Conservation (phyloP, 2,888 invertebrate genomes). For the Serrognathus titanus region DNA sequence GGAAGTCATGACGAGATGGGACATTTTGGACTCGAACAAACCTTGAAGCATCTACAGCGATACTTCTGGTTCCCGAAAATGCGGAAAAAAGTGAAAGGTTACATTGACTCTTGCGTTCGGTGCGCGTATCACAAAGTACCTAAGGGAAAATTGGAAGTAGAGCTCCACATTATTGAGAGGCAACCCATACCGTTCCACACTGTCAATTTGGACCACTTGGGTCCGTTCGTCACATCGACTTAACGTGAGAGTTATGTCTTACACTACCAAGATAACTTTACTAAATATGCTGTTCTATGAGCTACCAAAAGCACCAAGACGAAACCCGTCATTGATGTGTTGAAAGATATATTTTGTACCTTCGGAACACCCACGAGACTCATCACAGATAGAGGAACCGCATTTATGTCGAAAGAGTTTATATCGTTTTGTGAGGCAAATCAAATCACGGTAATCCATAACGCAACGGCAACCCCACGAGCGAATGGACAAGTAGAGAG, state of each 20-base stretch:
- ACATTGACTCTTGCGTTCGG: neutral
- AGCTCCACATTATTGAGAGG: neutral
- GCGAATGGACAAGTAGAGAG: slow-evolving; percentile 41
- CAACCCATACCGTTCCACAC: neutral
- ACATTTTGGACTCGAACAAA: slow-evolving; percentile 41
- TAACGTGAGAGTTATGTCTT: slow-evolving; percentile 30
- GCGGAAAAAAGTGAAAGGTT: neutral
- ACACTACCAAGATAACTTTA: slow-evolving; percentile 41
- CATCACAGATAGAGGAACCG: slow-evolving; percentile 42
- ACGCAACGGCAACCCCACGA: slow-evolving; percentile 34
- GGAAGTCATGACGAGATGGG: slow-evolving; percentile 42
- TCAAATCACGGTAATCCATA: slow-evolving; percentile 31
- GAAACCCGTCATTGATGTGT: slow-evolving; percentile 29
- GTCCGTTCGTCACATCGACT: slow-evolving; percentile 25
- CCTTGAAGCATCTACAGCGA: slow-evolving; percentile 31
- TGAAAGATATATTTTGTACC: slow-evolving; percentile 27
- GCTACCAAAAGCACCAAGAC: slow-evolving; percentile 33
- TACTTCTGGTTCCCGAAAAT: slow-evolving; percentile 23
- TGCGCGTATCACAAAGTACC: neutral
- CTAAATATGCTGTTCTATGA: slow-evolving; percentile 37
- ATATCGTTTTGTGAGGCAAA: slow-evolving; percentile 34
- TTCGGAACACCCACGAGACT: slow-evolving; percentile 25
- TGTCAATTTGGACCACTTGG: neutral
- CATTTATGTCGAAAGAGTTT: slow-evolving; percentile 39
- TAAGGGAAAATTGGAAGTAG: neutral